Base-by-base conservation (phyloP, 2,888 invertebrate genomes). In the Biston betularia region DNA sequence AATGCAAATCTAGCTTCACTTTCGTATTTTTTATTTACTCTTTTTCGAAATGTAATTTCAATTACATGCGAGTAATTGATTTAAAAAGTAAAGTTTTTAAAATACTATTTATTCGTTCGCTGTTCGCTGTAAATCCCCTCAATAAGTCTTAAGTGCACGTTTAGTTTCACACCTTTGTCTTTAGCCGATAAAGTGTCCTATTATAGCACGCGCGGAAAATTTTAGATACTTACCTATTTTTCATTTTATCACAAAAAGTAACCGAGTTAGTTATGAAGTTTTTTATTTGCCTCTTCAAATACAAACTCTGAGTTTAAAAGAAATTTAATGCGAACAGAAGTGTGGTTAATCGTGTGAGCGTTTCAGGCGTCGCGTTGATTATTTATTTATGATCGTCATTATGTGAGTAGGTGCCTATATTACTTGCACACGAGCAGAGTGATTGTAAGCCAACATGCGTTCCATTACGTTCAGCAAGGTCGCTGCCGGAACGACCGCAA, bases 401-500 rank as follows among this genome's bases (percentile, higher is more conserved):
- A 15, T 53, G 15, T 40, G 53, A 40, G 40, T 53, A 38, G 48
- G 24, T 48, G 24, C 38, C 15, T 15, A 15, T 15, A 40, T 53
- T 53, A 40, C 40, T 11, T 50, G 40, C 40, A 34, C 38, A 14
- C 38, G n/a, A 35, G 34, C n/a, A 50, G 49, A 33, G 34, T n/a
- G 9, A 15, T 10, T 4, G 15, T 15, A 33, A 15, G 52, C 63
- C 45, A 42, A 48, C 42, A 52, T 65, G 44, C 42, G 48, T 55
- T 50, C 24, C 11, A 67, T 54, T 44, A 56, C 35, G 10, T 42
- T 11, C n/a, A 49, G 34, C n/a, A 53, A 63, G 52, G 63, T 44
- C 46, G 33, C 24, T 24, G 48, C 35, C 44, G 45, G 49, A 63
- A 63, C 34, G 44, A 48, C 49, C 59, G 54, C 44, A 58, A 54